These are phyloP conservation scores for Lucinisca nassula DNA, from an alignment of 2,888 invertebrate species.

Conservation along the genomic window DNA sequence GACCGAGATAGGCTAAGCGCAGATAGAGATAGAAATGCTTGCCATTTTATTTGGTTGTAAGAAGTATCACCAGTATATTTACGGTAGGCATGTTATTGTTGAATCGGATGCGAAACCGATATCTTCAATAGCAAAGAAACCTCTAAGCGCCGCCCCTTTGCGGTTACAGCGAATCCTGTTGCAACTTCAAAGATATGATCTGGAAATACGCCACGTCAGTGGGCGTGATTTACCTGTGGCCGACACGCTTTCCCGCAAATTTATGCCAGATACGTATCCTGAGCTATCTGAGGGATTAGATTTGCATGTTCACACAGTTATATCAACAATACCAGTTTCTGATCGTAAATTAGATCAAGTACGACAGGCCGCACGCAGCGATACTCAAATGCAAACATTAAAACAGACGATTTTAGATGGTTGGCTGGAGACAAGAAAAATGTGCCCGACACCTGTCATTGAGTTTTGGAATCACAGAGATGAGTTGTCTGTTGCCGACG, in stretches of 20 bases:
- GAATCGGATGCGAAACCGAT: conserved; percentile 47
- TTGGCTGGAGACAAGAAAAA: too few species aligned
- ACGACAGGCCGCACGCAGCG: too few species aligned
- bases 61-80: conserved; percentile 37
- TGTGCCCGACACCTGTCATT: too few species aligned
- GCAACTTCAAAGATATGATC: conserved; percentile 47
- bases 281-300: too few species aligned
- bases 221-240: conserved; percentile 51
- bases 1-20: conserved; percentile 45
- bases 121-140: conserved; percentile 31
- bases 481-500: too few species aligned
- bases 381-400: too few species aligned
- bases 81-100: conserved; percentile 18
- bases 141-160: conserved; percentile 45
- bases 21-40: conserved; percentile 56
- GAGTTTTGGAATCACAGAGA: too few species aligned
- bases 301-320: too few species aligned
- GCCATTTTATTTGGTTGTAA: conserved; percentile 38
- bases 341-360: too few species aligned
- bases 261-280: too few species aligned
- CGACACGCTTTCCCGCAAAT: conserved; percentile 43
- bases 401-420: too few species aligned
- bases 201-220: conserved; percentile 37
- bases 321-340: too few species aligned
- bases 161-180: conserved; percentile 54